phyloP scores from a whole-genome alignment of 2,113 vertebrate genomes.

The Piprites chloris region DNA sequence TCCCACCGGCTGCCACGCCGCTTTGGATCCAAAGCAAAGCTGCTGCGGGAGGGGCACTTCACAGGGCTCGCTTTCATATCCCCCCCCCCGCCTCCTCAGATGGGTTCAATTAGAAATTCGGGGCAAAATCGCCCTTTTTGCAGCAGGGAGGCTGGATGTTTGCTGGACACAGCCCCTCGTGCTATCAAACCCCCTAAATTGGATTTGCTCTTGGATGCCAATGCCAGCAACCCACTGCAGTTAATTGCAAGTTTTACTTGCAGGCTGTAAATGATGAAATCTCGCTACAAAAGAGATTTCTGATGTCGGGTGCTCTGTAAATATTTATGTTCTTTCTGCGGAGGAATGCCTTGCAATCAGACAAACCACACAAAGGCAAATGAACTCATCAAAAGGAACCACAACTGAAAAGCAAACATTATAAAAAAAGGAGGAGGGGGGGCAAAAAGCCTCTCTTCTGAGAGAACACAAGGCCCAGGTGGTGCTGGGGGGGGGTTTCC shows the following conservation, averaged over 20 bases:
- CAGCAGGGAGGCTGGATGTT: not conserved
- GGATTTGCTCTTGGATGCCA: not conserved
- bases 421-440: not conserved
- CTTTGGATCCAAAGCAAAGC: not conserved
- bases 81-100: not conserved
- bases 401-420: not conserved
- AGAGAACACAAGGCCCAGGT: not conserved
- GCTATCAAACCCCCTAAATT: not conserved
- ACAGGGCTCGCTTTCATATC: not conserved
- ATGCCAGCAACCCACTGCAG: not conserved
- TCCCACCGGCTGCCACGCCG: not conserved
- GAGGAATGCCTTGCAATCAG: slow-evolving; percentile 33
- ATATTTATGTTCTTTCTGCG: slow-evolving; percentile 48
- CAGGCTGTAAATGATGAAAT: slow-evolving; percentile 32
- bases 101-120: not conserved
- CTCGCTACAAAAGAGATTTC: slow-evolving; percentile 8
- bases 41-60: accelerated
- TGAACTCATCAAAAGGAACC: slow-evolving; percentile 39
- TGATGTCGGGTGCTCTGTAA: slow-evolving; percentile 26
- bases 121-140: not conserved
- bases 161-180: not conserved
- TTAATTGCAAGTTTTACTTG: slow-evolving; percentile 33
- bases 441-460: not conserved
- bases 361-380: slow-evolving; percentile 51
- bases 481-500: not conserved